phyloP scores from a whole-genome alignment of 2,113 vertebrate species.

The Cettia cetti region DNA sequence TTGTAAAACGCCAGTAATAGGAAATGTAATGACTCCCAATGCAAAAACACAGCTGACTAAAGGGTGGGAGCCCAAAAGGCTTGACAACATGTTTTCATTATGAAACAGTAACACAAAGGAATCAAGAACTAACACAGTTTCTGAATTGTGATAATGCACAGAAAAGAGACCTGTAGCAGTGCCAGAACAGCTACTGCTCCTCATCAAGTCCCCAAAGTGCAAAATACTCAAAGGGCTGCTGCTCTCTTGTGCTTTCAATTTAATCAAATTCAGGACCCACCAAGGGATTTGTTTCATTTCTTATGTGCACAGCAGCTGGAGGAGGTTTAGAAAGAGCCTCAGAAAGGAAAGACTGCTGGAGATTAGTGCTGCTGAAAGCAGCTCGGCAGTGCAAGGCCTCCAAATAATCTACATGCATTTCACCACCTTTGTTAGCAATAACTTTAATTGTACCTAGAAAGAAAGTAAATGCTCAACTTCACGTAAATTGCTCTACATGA shows the following conservation, averaged over 20 bases:
- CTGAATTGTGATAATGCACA: neutral
- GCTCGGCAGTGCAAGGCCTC: neutral
- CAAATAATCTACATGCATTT: neutral
- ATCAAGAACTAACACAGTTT: neutral
- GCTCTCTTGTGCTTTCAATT: neutral
- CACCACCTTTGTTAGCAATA: neutral
- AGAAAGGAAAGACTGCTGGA: neutral
- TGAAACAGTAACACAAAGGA: neutral
- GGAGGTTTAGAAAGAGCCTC: neutral
- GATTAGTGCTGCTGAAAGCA: neutral
- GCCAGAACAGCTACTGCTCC: neutral
- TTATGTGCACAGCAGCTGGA: neutral
- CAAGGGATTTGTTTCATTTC: neutral
- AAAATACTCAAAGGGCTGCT: neutral
- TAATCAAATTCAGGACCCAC: slow-evolving; percentile 1
- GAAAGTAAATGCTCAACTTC: neutral
- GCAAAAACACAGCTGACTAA: neutral
- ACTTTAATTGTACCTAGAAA: neutral
- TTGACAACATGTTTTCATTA: neutral
- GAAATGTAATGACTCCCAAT: neutral
- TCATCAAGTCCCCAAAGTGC: neutral
- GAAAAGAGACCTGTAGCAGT: neutral
- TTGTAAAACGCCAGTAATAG: neutral
- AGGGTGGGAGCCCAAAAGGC: neutral
- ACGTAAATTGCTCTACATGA: neutral